A percentile compares a stretch with the other conserved stretches of the same genome.
Evolutionary conservation across 2,888 invertebrate species (phyloP).

Genomic region (Sinopyrophorus schimmeli): DNA sequence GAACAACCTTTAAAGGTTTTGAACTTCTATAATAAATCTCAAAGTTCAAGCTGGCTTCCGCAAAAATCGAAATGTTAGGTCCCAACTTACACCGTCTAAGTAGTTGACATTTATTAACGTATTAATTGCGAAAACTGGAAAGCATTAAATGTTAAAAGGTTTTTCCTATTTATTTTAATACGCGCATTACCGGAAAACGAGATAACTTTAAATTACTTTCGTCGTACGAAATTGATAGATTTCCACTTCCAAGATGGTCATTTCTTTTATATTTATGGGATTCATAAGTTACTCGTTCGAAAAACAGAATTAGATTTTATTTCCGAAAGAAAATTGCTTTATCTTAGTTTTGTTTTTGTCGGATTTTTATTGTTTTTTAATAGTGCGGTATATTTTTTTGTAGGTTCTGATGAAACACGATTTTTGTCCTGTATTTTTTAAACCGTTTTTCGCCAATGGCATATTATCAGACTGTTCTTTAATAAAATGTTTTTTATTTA

Average conservation of each 20-base stretch:
- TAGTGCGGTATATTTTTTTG: too few species aligned
- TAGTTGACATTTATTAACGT: slow-evolving; percentile 15
- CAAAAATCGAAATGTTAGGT: slow-evolving; percentile 18
- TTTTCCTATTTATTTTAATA: not conserved
- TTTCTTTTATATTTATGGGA: not conserved
- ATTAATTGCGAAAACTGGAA: slow-evolving; percentile 10
- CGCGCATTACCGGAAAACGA: slow-evolving; percentile 1
- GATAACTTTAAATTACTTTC: slow-evolving; percentile 8
- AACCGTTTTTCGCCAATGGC: too few species aligned
- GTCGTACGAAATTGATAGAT: not conserved
- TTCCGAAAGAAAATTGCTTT: not conserved
- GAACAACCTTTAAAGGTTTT: slow-evolving; percentile 25
- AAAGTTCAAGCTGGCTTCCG: slow-evolving; percentile 14
- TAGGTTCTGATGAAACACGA: too few species aligned
- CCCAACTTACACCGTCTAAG: too few species aligned
- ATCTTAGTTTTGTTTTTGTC: not conserved
- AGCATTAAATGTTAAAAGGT: not conserved
- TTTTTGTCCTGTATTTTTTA: too few species aligned
- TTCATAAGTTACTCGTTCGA: not conserved
- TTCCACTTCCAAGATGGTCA: not conserved
- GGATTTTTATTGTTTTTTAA: too few species aligned
- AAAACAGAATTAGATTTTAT: not conserved
- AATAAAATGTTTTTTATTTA: too few species aligned
- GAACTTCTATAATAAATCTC: slow-evolving; percentile 23
- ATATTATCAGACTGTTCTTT: too few species aligned